Percentiles rank a stretch among this genome's conserved stretches.
These are phyloP conservation scores for Pelodiscus sinensis DNA, from an alignment of 2,113 vertebrate species.

Conservation along the genomic window DNA sequence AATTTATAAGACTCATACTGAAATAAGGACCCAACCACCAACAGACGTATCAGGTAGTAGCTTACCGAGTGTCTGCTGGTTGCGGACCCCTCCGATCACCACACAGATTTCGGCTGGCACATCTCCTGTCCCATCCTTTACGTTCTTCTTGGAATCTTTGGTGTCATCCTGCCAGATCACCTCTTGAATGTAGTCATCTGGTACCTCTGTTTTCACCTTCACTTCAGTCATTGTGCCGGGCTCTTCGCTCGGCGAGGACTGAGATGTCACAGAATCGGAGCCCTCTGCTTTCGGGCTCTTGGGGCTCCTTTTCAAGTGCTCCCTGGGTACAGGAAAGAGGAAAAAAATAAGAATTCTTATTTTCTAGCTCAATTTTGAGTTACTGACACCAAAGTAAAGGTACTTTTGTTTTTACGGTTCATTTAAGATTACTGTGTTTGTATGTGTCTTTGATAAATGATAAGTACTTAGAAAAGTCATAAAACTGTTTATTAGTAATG, in stretches of 20 bases:
- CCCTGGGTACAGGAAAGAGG: constrained; percentile 66
- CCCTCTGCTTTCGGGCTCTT: constrained; percentile 76
- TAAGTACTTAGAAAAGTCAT: neutral
- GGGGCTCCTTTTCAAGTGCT: constrained; percentile 79
- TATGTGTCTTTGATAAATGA: neutral
- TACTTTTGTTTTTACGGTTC: neutral
- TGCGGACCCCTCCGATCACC: constrained; percentile 91
- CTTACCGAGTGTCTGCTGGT: constrained; percentile 93
- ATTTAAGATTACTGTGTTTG: neutral
- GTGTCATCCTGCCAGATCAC: constrained; percentile 84
- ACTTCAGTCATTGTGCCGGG: constrained; percentile 83
- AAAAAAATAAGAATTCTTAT: neutral
- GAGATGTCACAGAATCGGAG: constrained; percentile 65
- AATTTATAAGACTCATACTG: neutral
- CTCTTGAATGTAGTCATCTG: constrained; percentile 81
- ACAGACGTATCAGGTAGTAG: rapidly evolving
- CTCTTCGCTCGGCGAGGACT: constrained; percentile 76
- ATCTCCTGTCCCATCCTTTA: constrained; percentile 82
- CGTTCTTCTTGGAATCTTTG: constrained; percentile 84
- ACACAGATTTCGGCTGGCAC: constrained; percentile 96
- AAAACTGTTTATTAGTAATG: neutral
- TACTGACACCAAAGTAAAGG: neutral
- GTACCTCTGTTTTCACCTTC: constrained; percentile 86
- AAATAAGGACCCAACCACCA: rapidly evolving
- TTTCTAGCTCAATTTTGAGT: neutral